Evolutionary conservation across 2,888 invertebrate species (phyloP).

Genomic region (Aethes cnicana): DNA sequence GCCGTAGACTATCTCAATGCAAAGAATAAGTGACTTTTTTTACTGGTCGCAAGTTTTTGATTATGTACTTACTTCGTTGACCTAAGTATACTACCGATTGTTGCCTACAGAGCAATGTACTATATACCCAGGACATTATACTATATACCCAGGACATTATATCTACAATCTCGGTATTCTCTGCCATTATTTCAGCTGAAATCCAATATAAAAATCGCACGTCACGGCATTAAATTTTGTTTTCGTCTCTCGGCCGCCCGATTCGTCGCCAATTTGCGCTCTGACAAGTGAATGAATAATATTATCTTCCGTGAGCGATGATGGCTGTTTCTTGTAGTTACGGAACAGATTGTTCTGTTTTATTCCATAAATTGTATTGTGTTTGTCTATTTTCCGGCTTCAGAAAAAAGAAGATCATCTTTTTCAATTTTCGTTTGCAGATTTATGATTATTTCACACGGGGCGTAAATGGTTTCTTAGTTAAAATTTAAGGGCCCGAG

Average conservation of each 20-base stretch:
- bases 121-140: not conserved
- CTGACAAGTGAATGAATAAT: conserved; percentile 74
- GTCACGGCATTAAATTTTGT: conserved; percentile 41
- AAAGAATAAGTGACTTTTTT: too few relatives aligned
- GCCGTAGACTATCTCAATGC: too few relatives aligned
- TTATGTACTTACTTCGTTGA: too few relatives aligned
- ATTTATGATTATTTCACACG: too few relatives aligned
- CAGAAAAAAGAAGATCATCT: too few relatives aligned
- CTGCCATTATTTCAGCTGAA: conserved; percentile 19
- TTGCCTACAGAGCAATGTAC: not conserved
- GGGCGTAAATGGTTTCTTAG: too few relatives aligned
- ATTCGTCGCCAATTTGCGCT: conserved; percentile 66
- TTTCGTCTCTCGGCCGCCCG: conserved; percentile 39
- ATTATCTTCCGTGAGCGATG: conserved; percentile 56
- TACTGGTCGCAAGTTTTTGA: too few relatives aligned
- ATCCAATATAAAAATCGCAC: conserved; percentile 26
- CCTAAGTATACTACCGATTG: too few relatives aligned
- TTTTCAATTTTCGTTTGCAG: too few relatives aligned
- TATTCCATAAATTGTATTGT: too few relatives aligned
- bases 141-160: not conserved
- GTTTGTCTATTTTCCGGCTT: too few relatives aligned
- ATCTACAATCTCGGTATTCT: not conserved
- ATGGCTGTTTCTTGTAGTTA: conserved; percentile 51
- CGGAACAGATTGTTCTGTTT: conserved; percentile 49
- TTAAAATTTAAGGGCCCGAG: too few relatives aligned